Evolutionary conservation across 2,888 invertebrate genomes (phyloP), one percentile per base, ranked within the genome.

Genomic region (Lasioglossum pauxillum): DNA sequence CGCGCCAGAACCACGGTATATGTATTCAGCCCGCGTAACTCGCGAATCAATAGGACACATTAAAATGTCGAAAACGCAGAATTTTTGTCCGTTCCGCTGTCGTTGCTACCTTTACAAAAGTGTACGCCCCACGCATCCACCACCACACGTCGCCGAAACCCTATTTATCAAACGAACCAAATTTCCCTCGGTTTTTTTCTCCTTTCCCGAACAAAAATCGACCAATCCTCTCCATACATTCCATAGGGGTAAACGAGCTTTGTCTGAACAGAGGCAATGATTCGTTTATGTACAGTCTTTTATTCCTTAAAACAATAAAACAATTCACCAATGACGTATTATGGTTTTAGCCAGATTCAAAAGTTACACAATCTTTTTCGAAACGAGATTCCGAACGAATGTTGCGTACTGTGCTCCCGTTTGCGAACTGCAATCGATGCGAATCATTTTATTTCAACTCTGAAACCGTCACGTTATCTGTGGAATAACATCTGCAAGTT

Each of bases 61-160:
- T 67, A 73, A 64, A 85, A 64, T 10, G 14, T 10, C 27, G 64
- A 75, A 69, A 85, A 83, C 74, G 35, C 46, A 12, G 41, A 38
- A 75, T 57, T 83, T 84, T 74, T 41, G 64, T 67, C n/a, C 5
- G 19, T 1, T 0, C 10, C 19, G 57, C 71, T n/a, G 46, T 16
- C 2, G 19, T 16, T n/a, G 41, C 12, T 14, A n/a, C 16, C 14
- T 64, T 53, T 16, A 35, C 35, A 31, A 67, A 35, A 73, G 31
- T 84, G 5, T n/a, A n/a, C 31, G 46, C 14, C 0, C n/a, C 12
- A 38, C 7, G 16, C 1, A 5, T 14, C 2, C 57, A n/a, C n/a
- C 3, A n/a, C n/a, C 23, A n/a, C 12, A 10, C n/a, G 57, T n/a
- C 8, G 10, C 16, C 23, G 46, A 23, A 23, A 31, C 38, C n/a